phyloP scores from a whole-genome alignment of 1,140 invertebrate species.

The Euglossa dilemma region DNA sequence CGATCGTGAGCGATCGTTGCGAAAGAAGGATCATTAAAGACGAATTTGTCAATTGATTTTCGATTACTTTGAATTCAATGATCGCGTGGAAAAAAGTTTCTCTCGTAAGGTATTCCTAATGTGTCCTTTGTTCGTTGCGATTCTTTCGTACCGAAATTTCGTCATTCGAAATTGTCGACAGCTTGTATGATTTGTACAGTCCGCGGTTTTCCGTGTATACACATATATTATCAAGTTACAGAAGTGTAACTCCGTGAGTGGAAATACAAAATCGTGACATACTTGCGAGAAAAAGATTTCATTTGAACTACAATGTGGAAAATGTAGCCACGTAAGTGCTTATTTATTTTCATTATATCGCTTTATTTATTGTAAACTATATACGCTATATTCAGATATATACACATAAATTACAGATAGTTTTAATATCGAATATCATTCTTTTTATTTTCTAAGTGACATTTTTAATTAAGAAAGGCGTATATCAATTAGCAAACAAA shows the following conservation, averaged over 20 bases:
- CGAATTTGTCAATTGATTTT: constrained; percentile 56
- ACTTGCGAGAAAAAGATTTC: too few relatives aligned
- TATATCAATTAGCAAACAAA: too few relatives aligned
- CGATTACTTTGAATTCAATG: constrained; percentile 50
- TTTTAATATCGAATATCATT: too few relatives aligned
- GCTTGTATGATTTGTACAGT: not conserved
- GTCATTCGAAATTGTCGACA: not conserved
- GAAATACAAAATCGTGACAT: too few relatives aligned
- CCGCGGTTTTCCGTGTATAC: not conserved
- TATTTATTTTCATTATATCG: too few relatives aligned
- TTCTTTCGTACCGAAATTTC: not conserved
- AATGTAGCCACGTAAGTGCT: too few relatives aligned
- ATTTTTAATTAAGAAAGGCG: too few relatives aligned
- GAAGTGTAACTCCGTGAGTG: not conserved
- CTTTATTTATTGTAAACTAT: too few relatives aligned
- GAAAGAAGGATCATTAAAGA: constrained; percentile 63
- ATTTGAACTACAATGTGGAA: too few relatives aligned
- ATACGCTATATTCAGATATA: too few relatives aligned
- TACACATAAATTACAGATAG: too few relatives aligned
- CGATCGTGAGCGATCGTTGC: constrained; percentile 10
- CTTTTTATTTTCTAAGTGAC: too few relatives aligned
- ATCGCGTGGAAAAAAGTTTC: constrained; percentile 6
- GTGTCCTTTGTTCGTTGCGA: not conserved
- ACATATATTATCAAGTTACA: not conserved
- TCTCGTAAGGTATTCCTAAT: constrained; percentile 14